Base-by-base conservation (phyloP, 2,113 vertebrate species). In the Campylomormyrus tamandua region DNA sequence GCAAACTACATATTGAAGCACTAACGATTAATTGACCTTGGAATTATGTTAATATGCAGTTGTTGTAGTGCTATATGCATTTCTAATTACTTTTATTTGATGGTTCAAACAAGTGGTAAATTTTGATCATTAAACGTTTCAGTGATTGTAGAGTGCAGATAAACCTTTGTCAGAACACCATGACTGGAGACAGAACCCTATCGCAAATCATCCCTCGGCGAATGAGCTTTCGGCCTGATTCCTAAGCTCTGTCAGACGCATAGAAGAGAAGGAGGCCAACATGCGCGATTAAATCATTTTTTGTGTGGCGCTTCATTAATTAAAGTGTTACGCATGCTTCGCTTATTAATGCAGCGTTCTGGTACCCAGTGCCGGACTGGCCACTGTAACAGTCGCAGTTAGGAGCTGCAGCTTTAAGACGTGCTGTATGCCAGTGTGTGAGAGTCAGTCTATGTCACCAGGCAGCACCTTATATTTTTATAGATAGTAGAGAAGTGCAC, bases 1-100 rank as follows among this genome's bases (percentile, higher is more conserved):
- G 98, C 96, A 98, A 97, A 99, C 97, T 95, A 96, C 95, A 95
- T 99, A 99, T 99, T 95, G 98, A 99, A 96, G 96, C 94, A 92
- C 94, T 97, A 96, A 97, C 98, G 97, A 98, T 98, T 98, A 97
- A 98, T 98, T 97, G 97, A 96, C 95, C 95, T 95, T 94, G 93
- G 96, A 96, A 95, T 96, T 97, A 97, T 97, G 96, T 97, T 99
- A 98, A 97, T 97, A 98, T 98, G 97, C 97, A 96, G 94, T 96
- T 96, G 96, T 96, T 96, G 97, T 97, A 95, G 96, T 95, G 95
- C 94, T 95, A 96, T 96, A 95, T 96, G 97, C 97, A 97, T 97
- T 96, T 97, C 95, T 96, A 97, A 97, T 97, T 97, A 96, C 96
- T 96, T 94, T 48, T 92, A 95, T 94, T 93, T 93, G 92, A 96